phyloP scores from a whole-genome alignment of 2,797 vertebrate species.

The Menidia menidia region DNA sequence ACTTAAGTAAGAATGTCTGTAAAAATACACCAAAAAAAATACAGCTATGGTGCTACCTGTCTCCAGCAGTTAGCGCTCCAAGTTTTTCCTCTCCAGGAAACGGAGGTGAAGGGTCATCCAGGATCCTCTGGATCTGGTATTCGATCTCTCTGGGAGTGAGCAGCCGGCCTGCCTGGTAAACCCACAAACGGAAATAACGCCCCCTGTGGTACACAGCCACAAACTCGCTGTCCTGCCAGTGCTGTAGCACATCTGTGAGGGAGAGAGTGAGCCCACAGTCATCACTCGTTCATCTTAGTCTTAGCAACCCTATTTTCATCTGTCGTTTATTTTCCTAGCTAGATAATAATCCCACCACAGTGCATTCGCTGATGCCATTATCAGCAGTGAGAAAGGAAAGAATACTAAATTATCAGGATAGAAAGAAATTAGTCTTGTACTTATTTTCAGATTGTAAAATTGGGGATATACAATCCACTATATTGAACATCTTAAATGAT shows the following conservation, averaged over 20 bases:
- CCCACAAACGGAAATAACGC: slow-evolving; percentile 85
- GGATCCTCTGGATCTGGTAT: slow-evolving; percentile 87
- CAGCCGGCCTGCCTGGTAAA: slow-evolving; percentile 83
- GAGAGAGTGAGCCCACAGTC: background rate
- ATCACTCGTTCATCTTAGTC: too few species aligned
- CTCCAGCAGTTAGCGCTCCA: slow-evolving; percentile 87
- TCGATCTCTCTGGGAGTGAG: slow-evolving; percentile 87
- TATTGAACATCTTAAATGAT: too few species aligned
- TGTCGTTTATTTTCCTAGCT: too few species aligned
- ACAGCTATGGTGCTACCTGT: slow-evolving; percentile 75
- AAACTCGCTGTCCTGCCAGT: slow-evolving; percentile 87
- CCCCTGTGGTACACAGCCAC: slow-evolving; percentile 88
- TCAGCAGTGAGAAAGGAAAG: too few species aligned
- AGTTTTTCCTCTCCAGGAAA: slow-evolving; percentile 86
- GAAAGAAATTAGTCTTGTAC: too few species aligned
- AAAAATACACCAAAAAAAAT: background rate
- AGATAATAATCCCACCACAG: too few species aligned
- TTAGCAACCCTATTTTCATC: too few species aligned
- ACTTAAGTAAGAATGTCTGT: too few species aligned
- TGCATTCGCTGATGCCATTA: too few species aligned
- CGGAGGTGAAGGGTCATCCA: slow-evolving; percentile 83
- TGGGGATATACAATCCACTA: too few species aligned
- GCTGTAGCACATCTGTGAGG: slow-evolving; percentile 83
- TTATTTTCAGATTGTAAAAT: too few species aligned
- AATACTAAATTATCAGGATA: too few species aligned